Conservation (phyloP, 2,888 invertebrate genomes). For the Calameuta idolon region DNA sequence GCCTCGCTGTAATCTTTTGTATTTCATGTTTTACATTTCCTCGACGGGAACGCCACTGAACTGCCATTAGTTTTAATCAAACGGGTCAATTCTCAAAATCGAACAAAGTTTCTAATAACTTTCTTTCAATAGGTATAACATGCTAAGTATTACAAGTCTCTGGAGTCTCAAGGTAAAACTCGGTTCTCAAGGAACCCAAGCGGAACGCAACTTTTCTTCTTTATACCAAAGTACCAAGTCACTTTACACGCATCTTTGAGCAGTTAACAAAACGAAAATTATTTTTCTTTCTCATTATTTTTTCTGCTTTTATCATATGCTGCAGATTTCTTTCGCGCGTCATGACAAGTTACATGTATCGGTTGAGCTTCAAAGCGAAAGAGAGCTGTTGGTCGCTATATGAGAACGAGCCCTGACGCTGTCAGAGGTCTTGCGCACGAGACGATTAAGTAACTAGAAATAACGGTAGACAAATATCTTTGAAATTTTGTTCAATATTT, state of each 20-base stretch:
- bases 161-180: not conserved
- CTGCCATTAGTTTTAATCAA: not conserved
- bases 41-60: not conserved
- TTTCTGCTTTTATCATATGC: not conserved
- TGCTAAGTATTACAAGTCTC: not conserved
- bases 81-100: not conserved
- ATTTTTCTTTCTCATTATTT: not conserved
- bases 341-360: not conserved
- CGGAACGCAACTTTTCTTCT: not conserved
- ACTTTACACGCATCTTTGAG: not conserved
- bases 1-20: not conserved
- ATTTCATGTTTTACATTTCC: not conserved
- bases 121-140: not conserved
- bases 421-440: not conserved
- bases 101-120: not conserved
- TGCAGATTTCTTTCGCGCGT: not conserved
- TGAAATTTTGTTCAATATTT: not conserved
- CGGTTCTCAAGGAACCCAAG: not conserved
- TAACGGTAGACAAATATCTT: not conserved
- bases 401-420: not conserved
- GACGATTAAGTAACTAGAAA: not conserved
- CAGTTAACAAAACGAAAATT: not conserved
- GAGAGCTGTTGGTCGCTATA: not conserved
- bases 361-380: not conserved
- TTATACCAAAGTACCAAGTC: not conserved